Base-by-base conservation (phyloP, 2,797 vertebrate genomes). In the Halcyon chelicuti region DNA sequence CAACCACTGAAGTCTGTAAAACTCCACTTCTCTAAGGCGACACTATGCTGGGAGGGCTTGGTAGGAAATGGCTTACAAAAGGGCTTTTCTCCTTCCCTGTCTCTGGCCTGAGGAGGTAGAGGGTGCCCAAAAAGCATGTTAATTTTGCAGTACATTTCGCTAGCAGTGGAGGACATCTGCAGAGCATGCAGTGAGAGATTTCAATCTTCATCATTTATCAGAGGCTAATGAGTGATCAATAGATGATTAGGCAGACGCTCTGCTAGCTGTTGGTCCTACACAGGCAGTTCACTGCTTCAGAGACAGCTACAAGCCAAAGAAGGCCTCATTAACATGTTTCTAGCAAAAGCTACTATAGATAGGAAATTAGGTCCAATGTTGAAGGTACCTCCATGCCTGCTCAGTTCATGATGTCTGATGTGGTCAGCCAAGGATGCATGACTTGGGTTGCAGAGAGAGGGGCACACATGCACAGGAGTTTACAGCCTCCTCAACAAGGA, bases 11-110 rank as follows among this genome's bases (percentile, higher is more conserved):
- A 42, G 37, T 54, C 84, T 77, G 10, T 26, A 33, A 87, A 87
- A 33, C 40, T 44, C 9, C 0, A 0, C 13, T 77, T 3, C 35
- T 66, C 65, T 72, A 72, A 84, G 58, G 57, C 19, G 0, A 68
- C 10, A 0, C 46, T 88, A 14, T 86, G 39, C 21, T 4, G 12
- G 47, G 16, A 91, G 14, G 29, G 14, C 25, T 72, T 0, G 0
- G n/a, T 31, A n/a, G 25, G 55, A 71, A 10, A 49, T 46, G 47
- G 10, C 29, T 93, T 35, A 93, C 44, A 91, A 91, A 87, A 37
- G 19, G 72, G 8, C 12, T 91, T 60, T 88, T 92, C 44, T 84
- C 23, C 33, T 72, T 67, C 47, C 12, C 2, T 6, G 7, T 5
- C 2, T 3, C 2, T 3, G 7, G 31, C 5, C 39, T 49, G 10